Evolutionary conservation across 2,797 vertebrate genomes (phyloP).

Genomic region (Silurus aristotelis): DNA sequence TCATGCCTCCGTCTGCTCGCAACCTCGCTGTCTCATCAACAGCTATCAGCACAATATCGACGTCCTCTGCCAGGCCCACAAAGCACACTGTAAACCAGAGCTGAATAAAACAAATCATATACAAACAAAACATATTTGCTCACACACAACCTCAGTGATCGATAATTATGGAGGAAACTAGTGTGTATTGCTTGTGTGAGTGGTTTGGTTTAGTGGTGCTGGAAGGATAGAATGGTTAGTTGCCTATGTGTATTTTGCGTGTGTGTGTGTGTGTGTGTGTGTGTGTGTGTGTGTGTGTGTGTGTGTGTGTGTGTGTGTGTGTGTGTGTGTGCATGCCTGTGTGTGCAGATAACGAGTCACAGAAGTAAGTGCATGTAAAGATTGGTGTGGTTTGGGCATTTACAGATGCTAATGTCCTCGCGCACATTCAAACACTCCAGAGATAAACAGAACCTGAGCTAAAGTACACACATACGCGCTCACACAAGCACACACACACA

Average conservation of each 20-base stretch:
- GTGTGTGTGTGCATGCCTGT: not conserved
- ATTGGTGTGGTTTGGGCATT: conserved; percentile 37
- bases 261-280: not conserved
- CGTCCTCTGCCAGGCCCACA: conserved; percentile 37
- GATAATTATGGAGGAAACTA: conserved; percentile 35
- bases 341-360: conserved; percentile 37
- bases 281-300: not conserved
- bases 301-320: not conserved
- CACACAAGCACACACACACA: conserved; percentile 23
- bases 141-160: conserved; percentile 46
- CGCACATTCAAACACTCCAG: conserved; percentile 22
- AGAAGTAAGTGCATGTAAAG: conserved; percentile 39
- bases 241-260: not conserved
- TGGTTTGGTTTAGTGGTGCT: not conserved
- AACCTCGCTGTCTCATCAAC: conserved; percentile 50
- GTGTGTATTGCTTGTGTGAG: not conserved
- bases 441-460: conserved; percentile 39
- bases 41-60: conserved; percentile 52
- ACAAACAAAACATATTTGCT: conserved; percentile 21
- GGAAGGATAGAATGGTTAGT: not conserved
- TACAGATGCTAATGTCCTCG: conserved; percentile 40
- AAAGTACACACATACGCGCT: not conserved
- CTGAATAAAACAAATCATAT: conserved; percentile 53
- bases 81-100: conserved; percentile 50
- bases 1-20: conserved; percentile 38